These are phyloP conservation scores for Coecobrya sp. DNA, from an alignment of 2,888 invertebrate genomes.

Conservation along the genomic window DNA sequence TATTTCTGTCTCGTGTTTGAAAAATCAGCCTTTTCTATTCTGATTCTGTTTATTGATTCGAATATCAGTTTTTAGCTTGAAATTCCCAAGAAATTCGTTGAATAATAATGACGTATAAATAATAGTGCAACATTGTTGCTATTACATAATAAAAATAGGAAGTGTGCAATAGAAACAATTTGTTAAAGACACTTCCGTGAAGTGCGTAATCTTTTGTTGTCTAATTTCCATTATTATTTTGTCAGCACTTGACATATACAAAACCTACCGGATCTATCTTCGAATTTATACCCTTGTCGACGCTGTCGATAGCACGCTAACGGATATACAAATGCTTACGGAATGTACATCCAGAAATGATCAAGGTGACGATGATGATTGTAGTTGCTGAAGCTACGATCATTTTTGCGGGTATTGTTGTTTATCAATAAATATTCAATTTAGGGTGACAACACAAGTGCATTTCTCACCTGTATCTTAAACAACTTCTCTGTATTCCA, in stretches of 20 bases:
- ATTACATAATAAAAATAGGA: slow-evolving; percentile 55
- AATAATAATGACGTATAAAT: slow-evolving; percentile 10
- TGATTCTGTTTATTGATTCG: neutral
- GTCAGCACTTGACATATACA: slow-evolving; percentile 58
- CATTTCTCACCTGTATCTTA: no score
- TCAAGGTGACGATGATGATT: neutral
- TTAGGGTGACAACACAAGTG: neutral
- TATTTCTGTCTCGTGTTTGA: slow-evolving; percentile 13
- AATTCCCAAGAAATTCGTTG: slow-evolving; percentile 43
- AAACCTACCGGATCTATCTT: slow-evolving; percentile 63
- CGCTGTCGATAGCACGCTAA: no score
- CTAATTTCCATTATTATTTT: slow-evolving; percentile 65
- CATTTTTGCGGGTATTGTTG: neutral
- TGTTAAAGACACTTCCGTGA: slow-evolving; percentile 72
- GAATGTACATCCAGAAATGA: neutral
- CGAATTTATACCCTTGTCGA: no score
- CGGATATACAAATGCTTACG: no score
- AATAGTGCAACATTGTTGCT: slow-evolving; percentile 10
- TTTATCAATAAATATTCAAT: slow-evolving; percentile 6
- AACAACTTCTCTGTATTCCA: no score
- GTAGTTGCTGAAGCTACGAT: neutral
- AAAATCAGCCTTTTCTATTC: neutral
- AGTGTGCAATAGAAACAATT: slow-evolving; percentile 45
- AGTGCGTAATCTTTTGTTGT: slow-evolving; percentile 63
- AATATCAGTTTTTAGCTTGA: slow-evolving; percentile 4